These are phyloP conservation scores for Andrena dorsata DNA, from an alignment of 2,888 invertebrate genomes.

Conservation along the genomic window DNA sequence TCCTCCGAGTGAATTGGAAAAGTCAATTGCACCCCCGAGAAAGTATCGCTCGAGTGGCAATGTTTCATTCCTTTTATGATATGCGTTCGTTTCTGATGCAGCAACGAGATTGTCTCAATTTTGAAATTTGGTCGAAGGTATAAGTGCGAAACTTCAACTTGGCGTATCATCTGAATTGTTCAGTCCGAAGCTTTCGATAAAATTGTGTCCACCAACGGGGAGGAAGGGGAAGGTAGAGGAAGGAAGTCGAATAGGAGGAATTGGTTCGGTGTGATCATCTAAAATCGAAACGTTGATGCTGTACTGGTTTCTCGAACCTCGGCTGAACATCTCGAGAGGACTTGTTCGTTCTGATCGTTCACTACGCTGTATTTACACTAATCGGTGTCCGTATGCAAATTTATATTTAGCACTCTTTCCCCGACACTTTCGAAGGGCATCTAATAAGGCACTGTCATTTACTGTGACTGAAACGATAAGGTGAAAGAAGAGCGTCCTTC, in stretches of 20 bases:
- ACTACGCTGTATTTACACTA: slow-evolving; percentile 64
- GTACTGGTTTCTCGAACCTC: background rate
- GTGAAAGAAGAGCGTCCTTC: slow-evolving; percentile 53
- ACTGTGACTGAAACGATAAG: slow-evolving; percentile 71
- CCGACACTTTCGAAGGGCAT: slow-evolving; percentile 66
- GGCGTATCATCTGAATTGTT: too few relatives aligned
- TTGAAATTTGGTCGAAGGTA: background rate
- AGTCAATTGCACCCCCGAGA: background rate
- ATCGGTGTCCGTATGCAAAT: slow-evolving; percentile 47
- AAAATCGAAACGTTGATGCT: background rate
- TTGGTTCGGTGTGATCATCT: slow-evolving; percentile 14
- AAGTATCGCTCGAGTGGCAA: background rate
- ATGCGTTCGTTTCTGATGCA: slow-evolving; percentile 26
- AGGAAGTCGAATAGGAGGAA: slow-evolving; percentile 28
- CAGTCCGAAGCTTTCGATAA: too few relatives aligned
- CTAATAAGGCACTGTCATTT: slow-evolving; percentile 77
- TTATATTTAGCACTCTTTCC: slow-evolving; percentile 70
- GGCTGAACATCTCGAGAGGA: slow-evolving; percentile 18
- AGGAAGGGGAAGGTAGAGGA: background rate
- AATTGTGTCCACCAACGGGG: background rate
- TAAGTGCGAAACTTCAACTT: background rate
- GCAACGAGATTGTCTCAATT: slow-evolving; percentile 28
- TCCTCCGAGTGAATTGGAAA: slow-evolving; percentile 14
- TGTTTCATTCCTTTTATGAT: slow-evolving; percentile 4
- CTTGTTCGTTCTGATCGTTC: slow-evolving; percentile 17